Evolutionary conservation across 2,797 vertebrate genomes (phyloP), one percentile per base, ranked within the genome.

Genomic region (Podarcis siculus): DNA sequence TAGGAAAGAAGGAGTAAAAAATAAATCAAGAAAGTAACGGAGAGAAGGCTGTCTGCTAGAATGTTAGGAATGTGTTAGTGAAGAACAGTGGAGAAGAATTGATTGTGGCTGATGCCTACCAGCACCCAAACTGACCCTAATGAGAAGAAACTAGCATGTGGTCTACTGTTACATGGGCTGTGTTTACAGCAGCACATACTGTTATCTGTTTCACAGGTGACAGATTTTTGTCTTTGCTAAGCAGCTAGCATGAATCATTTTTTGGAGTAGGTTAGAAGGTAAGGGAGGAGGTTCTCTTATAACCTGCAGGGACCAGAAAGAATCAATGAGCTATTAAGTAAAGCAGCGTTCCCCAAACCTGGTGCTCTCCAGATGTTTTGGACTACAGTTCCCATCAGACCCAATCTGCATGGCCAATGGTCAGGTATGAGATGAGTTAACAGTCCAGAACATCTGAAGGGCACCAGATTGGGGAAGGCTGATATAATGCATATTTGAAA

Each of bases 1-100:
- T 96, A 95, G 79, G 87, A 93, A 80, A 23, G 89, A 87, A 88
- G 89, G 90, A 93, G 90, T 83, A 89, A 92, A n/a, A 93, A 55
- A 55, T 15, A 55, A 15, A 55, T 55, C 49, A 15, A 55, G 49
- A 55, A 13, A 49, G 72, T 6, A 35, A 80, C 1, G 25, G 23
- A 64, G 88, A 90, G 79, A 95, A 86, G 67, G 88, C 79, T 75
- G n/a, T 12, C 3, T 87, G 45, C 83, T 30, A 8, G 39, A 90
- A 61, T 15, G 4, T 0, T 1, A 93, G 71, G 27, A 88, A 90
- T 79, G 77, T 35, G 32, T 30, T 85, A 69, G 78, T 64, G 35
- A 49, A 49, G 85, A 86, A n/a, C 25, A 86, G 19, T 25, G 77
- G 39, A 78, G 78, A 72, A 87, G 80, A 12, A 4, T 6, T 6